Conservation (phyloP, 2,797 vertebrate species). For the Ctenochaetus hawaiiensis region DNA sequence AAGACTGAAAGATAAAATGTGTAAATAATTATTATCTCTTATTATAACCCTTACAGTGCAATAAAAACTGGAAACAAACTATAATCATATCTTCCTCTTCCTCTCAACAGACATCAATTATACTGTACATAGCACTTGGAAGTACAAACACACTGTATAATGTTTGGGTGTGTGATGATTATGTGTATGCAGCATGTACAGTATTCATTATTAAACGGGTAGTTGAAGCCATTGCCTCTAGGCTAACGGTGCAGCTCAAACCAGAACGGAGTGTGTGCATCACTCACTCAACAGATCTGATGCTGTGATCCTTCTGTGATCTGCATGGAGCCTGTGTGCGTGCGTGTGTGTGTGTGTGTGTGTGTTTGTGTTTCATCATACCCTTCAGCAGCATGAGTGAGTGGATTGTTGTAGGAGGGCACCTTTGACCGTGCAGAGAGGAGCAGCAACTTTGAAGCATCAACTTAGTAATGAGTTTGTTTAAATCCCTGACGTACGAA, state of each 20-base stretch:
- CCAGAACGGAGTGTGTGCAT: slow-evolving; percentile 30
- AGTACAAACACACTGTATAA: slow-evolving; percentile 11
- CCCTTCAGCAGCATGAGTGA: slow-evolving; percentile 62
- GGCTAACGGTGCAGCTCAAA: slow-evolving; percentile 10
- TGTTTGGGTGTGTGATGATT: slow-evolving; percentile 8
- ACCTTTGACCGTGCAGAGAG: slow-evolving; percentile 69
- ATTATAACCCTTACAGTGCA: not conserved
- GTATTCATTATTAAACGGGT: slow-evolving; percentile 5
- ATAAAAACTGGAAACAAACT: not conserved
- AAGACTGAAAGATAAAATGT: not conserved
- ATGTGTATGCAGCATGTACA: not conserved
- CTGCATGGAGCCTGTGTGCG: not conserved
- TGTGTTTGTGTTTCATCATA: slow-evolving; percentile 53
- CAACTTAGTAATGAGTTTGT: slow-evolving; percentile 39
- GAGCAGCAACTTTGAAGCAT: slow-evolving; percentile 55
- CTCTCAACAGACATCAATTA: not conserved
- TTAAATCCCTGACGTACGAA: slow-evolving; percentile 28
- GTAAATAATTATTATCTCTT: not conserved
- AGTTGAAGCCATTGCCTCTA: not conserved
- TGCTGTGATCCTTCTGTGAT: slow-evolving; percentile 14
- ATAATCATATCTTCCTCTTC: not conserved
- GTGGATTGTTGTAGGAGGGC: slow-evolving; percentile 65
- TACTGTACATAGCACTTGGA: not conserved
- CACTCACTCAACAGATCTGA: slow-evolving; percentile 24
- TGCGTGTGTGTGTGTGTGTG: slow-evolving; percentile 45